Evolutionary conservation across 2,113 vertebrate species (phyloP).

Genomic region (Aptenodytes forsteri): DNA sequence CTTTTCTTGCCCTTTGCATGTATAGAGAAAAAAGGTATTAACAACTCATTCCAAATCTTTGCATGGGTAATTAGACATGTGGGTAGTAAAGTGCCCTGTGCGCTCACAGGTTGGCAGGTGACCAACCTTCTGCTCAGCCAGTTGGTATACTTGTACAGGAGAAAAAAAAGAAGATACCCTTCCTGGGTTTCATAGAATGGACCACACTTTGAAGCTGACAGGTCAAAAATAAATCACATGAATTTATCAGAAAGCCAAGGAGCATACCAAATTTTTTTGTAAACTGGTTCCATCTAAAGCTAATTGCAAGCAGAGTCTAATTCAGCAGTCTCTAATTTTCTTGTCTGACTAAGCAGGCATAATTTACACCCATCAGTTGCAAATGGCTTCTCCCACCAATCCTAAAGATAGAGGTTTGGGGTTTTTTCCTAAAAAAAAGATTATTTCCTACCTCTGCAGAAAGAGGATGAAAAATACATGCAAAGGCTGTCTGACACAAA

Average conservation of each 20-base stretch:
- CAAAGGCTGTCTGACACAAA: background rate
- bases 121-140: constrained; percentile 35
- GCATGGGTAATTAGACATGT: constrained; percentile 5
- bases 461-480: background rate
- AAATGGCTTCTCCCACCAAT: constrained; percentile 55
- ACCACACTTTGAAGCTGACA: background rate
- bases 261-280: background rate
- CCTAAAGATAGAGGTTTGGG: constrained; percentile 1
- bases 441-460: constrained; percentile 13
- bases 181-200: background rate
- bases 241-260: background rate
- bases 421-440: background rate
- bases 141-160: background rate
- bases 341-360: constrained; percentile 55
- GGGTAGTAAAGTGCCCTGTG: background rate
- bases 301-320: constrained; percentile 18
- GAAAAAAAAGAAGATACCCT: background rate
- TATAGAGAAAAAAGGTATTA: background rate
- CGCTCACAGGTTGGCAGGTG: background rate
- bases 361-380: constrained; percentile 62
- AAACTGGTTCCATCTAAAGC: background rate
- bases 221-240: background rate
- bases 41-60: background rate
- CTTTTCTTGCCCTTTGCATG: constrained; percentile 28
- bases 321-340: constrained; percentile 52